Conservation (phyloP, 2,888 invertebrate species). For the Falcaria lacertinaria region DNA sequence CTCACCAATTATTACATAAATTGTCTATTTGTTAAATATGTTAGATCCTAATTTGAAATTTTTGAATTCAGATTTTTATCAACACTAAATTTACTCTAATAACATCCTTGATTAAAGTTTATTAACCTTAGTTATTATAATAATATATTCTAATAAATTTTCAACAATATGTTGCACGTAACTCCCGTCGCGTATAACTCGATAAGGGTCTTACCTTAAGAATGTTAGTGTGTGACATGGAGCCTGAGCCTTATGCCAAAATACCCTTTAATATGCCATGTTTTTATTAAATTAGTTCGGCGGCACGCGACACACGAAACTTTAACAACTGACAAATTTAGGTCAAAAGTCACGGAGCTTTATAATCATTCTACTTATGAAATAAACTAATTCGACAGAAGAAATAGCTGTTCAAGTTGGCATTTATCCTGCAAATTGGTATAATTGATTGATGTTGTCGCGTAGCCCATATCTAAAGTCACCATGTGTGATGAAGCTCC, state of each 20-base stretch:
- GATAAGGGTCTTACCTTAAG: conserved; percentile 45
- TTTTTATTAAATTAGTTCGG: conserved; percentile 74
- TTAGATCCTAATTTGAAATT: no score
- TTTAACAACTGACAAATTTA: conserved; percentile 44
- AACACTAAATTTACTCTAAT: no score
- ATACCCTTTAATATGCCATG: conserved; percentile 67
- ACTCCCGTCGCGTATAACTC: conserved; percentile 38
- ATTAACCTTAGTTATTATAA: background rate
- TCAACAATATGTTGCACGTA: conserved; percentile 6
- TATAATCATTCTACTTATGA: conserved; percentile 16
- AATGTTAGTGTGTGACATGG: conserved; percentile 46
- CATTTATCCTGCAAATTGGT: no score
- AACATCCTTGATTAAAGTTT: no score
- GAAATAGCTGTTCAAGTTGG: no score
- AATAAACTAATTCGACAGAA: background rate
- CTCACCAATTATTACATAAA: no score
- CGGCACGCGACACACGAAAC: conserved; percentile 69
- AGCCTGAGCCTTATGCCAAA: conserved; percentile 59
- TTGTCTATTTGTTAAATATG: no score
- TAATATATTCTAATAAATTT: background rate
- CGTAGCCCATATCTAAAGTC: no score
- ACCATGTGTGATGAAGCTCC: no score
- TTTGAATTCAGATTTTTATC: no score
- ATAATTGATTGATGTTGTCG: no score
- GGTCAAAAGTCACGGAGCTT: conserved; percentile 50